phyloP scores from a whole-genome alignment of 2,888 invertebrate species.

The Bibio marci region DNA sequence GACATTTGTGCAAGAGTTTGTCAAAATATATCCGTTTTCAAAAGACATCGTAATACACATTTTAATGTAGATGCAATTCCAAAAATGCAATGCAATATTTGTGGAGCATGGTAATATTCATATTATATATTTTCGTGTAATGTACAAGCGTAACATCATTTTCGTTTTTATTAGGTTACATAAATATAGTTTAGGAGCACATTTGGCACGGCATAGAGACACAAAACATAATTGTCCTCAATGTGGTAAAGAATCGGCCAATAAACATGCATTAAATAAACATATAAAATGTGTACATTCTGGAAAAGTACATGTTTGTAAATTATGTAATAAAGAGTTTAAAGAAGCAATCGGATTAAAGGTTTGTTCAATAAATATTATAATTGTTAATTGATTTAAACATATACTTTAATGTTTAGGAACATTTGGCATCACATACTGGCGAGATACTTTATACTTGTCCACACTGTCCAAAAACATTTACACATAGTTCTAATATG shows the following conservation, averaged over 20 bases:
- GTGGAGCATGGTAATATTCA: conserved; percentile 19
- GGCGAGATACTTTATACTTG: conserved; percentile 21
- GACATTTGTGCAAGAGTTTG: conserved; percentile 3
- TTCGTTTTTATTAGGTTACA: not conserved
- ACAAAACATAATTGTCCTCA: conserved; percentile 21
- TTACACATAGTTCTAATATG: conserved; percentile 22
- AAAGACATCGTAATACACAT: conserved; percentile 20
- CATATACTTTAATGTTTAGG: conserved; percentile 13
- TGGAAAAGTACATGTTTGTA: conserved; percentile 12
- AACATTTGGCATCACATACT: conserved; percentile 24
- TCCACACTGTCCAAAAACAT: conserved; percentile 21
- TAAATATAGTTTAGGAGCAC: not conserved
- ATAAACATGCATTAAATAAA: conserved; percentile 13
- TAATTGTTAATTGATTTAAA: not conserved
- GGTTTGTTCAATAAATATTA: conserved; percentile 3
- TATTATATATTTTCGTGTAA: too few species aligned
- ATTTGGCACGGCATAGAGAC: conserved; percentile 8
- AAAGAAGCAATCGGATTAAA: conserved; percentile 19
- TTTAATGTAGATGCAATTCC: conserved; percentile 17
- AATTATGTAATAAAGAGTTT: conserved; percentile 19
- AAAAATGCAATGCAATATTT: conserved; percentile 23
- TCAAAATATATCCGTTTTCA: conserved; percentile 16
- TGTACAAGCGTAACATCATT: too few species aligned
- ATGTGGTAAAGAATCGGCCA: conserved; percentile 17
- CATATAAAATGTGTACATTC: conserved; percentile 14